Percentiles rank a stretch among this genome's conserved stretches.
phyloP scores from a whole-genome alignment of 2,888 invertebrate species.

The Mythimna pallens region DNA sequence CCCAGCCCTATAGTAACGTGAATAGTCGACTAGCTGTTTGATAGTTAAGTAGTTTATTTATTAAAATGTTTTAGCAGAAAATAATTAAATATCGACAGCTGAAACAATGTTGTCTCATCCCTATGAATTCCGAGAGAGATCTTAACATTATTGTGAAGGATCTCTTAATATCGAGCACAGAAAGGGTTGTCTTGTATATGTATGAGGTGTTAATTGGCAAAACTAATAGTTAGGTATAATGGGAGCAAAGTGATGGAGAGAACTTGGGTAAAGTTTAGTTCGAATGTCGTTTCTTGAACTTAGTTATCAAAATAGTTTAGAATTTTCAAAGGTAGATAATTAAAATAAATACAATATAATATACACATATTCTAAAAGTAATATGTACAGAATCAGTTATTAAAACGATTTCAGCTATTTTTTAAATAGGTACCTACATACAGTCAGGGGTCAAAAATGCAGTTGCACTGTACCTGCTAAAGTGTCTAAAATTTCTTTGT shows the following conservation, averaged over 20 bases:
- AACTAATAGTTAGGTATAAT: conserved; percentile 4
- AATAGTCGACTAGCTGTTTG: too few relatives aligned
- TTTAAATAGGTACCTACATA: too few relatives aligned
- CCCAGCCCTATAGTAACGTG: too few relatives aligned
- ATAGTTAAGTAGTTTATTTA: too few relatives aligned
- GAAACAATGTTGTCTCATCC: conserved; percentile 2
- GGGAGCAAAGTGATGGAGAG: not conserved
- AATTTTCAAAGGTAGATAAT: not conserved
- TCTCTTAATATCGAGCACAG: conserved; percentile 13
- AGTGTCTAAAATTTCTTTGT: too few relatives aligned
- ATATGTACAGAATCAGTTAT: too few relatives aligned
- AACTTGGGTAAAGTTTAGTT: conserved; percentile 6
- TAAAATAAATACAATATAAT: too few relatives aligned
- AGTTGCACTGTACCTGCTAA: too few relatives aligned
- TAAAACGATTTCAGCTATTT: too few relatives aligned
- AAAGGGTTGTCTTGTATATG: conserved; percentile 19
- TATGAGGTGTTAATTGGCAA: conserved; percentile 23
- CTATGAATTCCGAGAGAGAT: conserved; percentile 30
- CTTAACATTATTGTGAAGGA: conserved; percentile 23
- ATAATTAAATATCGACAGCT: conserved; percentile 16
- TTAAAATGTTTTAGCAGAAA: too few relatives aligned
- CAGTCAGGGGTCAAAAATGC: too few relatives aligned
- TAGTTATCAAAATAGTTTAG: not conserved
- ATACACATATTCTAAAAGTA: too few relatives aligned
- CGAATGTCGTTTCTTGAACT: not conserved